Evolutionary conservation across 2,113 vertebrate species (phyloP).

Genomic region (Silurus asotus): DNA sequence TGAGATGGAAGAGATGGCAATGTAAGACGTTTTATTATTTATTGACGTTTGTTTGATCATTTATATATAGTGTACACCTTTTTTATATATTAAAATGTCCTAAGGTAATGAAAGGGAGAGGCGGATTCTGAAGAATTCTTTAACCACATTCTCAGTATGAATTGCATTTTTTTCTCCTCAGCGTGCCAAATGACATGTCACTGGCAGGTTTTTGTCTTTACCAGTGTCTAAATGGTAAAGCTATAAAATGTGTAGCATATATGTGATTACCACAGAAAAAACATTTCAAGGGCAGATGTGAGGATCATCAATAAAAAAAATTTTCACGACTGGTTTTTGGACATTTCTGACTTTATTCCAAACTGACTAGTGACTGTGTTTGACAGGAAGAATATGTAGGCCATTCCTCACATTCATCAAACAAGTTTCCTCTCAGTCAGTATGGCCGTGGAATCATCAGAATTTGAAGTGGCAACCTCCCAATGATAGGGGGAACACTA

Average conservation of each 20-base stretch:
- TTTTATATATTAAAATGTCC: background rate
- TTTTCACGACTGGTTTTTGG: background rate
- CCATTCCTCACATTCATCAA: background rate
- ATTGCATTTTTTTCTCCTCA: background rate
- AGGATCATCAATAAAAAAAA: background rate
- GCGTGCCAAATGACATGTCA: background rate
- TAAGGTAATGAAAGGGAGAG: background rate
- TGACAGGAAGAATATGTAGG: background rate
- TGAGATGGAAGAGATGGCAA: constrained; percentile 81
- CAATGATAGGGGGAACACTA: background rate
- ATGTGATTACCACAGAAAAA: background rate
- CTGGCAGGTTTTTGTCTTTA: background rate
- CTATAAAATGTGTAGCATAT: background rate
- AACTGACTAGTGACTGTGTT: background rate
- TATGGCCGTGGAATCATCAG: background rate
- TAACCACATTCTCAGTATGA: background rate
- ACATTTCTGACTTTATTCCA: background rate
- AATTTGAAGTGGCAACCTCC: background rate
- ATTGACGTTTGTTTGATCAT: too few species aligned
- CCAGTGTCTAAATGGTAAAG: background rate
- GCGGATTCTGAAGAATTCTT: background rate
- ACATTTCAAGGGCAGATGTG: background rate
- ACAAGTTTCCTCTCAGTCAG: background rate
- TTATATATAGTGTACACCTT: background rate
- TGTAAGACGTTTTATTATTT: background rate